Conservation (phyloP, 2,797 vertebrate genomes). For the Leucoraja ocellata region DNA sequence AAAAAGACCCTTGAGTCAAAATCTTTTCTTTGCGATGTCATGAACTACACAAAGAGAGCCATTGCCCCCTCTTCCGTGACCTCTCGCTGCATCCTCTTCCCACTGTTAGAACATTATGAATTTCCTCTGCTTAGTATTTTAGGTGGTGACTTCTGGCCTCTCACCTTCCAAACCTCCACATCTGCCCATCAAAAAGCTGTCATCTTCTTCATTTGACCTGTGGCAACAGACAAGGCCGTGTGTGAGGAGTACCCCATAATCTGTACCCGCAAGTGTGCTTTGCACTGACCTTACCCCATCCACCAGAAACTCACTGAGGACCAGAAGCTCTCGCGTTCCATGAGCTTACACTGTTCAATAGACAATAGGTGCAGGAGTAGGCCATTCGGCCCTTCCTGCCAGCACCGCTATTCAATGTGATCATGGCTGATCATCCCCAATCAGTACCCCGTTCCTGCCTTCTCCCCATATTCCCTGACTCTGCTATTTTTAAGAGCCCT, state of each 20-base stretch:
- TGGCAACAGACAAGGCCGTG: not conserved
- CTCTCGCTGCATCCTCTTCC: not conserved
- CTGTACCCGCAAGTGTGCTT: not conserved
- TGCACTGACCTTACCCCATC: not conserved
- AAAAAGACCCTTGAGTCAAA: not conserved
- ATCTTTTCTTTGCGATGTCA: not conserved
- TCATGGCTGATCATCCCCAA: no score
- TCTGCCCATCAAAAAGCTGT: not conserved
- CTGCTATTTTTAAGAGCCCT: no score
- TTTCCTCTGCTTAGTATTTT: not conserved
- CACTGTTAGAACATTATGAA: not conserved
- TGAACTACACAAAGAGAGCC: not conserved
- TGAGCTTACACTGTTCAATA: not conserved
- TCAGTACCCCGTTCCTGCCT: no score
- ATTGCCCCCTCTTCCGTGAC: not conserved
- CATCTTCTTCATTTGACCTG: not conserved
- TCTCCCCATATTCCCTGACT: no score
- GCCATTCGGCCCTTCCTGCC: no score
- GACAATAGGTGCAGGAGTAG: no score
- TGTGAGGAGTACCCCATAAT: no score
- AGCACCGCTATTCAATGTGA: no score
- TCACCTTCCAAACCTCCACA: not conserved
- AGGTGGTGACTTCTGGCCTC: not conserved
- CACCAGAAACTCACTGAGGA: not conserved
- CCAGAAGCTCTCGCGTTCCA: no score